These are phyloP conservation scores for Charina bottae DNA, from an alignment of 2,113 vertebrate species.

Conservation along the genomic window DNA sequence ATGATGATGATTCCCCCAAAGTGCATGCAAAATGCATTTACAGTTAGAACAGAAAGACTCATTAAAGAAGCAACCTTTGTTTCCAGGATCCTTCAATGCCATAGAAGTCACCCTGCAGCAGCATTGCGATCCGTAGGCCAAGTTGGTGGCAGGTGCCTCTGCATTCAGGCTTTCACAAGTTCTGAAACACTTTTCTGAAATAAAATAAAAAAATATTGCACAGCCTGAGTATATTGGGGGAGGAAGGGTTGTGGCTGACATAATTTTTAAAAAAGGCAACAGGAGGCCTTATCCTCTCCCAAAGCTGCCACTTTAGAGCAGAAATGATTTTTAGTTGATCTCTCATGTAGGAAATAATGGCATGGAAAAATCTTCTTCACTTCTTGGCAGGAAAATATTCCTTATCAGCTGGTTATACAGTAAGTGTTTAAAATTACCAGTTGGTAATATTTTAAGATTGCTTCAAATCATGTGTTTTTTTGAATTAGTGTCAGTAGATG, in stretches of 20 bases:
- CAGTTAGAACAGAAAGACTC: neutral
- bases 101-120: neutral
- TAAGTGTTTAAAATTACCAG: neutral
- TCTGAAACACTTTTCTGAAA: no score
- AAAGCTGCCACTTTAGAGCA: neutral
- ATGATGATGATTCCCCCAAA: neutral
- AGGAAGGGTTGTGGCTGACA: neutral
- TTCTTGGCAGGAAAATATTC: neutral
- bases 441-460: neutral
- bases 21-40: neutral
- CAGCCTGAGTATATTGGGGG: neutral
- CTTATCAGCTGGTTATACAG: neutral
- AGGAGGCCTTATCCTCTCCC: neutral
- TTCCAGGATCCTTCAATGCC: neutral
- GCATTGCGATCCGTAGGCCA: no score
- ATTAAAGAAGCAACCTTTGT: neutral
- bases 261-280: neutral
- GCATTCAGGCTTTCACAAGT: no score
- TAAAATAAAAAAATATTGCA: no score
- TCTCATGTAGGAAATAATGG: neutral
- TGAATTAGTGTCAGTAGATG: neutral
- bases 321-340: neutral
- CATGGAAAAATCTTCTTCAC: neutral
- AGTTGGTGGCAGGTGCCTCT: no score
- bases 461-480: neutral